Evolutionary conservation across 2,888 invertebrate species (phyloP), one percentile per base, ranked within the genome.

Genomic region (Dasysyrphus tricinctus): DNA sequence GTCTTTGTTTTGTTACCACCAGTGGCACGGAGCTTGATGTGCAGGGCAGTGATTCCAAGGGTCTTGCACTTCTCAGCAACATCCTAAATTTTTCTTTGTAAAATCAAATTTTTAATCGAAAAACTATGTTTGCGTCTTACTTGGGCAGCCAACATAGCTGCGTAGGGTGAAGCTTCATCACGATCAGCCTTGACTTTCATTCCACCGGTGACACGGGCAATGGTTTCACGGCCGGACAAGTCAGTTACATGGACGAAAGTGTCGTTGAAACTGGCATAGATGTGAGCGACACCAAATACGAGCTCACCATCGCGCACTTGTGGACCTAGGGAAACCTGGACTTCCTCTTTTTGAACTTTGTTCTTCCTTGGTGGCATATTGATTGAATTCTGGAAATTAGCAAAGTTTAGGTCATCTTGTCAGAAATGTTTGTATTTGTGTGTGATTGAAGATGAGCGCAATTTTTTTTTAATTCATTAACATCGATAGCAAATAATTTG

Each of bases 131-230:
- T 16, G n/a, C 7, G 69, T 88, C 89, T 91, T 93, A 97, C 97
- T 95, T 99, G 99, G 89, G 99, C 99, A 90, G 99, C 99, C 94
- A 99, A 98, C 99, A 99, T 99, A 95, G 99, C 99, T 91, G 99
- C 99, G 92, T 99, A 99, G 63, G 99, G 99, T 61, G 99, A 99
- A 88, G 99, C 98, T 94, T 99, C 99, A 93, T 99, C 99, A 94
- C 99, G 96, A 94, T 99, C 99, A 90, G 99, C 99, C 94, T 99
- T 99, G 61, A 99, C 99, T 94, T 99, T 99, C 99, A 99, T 99
- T 86, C 98, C 98, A 90, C 98, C 98, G 89, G 99, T 99, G 74
- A 99, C 98, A 91, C 99, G 95, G 89, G 97, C 97, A 91, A 97
- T 97, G 16, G 97, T 97, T 95, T 97, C 97, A 91, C 97, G 96